Evolutionary conservation across 2,113 vertebrate genomes (phyloP), one percentile per base, ranked within the genome.

Genomic region (Hippocampus comes): DNA sequence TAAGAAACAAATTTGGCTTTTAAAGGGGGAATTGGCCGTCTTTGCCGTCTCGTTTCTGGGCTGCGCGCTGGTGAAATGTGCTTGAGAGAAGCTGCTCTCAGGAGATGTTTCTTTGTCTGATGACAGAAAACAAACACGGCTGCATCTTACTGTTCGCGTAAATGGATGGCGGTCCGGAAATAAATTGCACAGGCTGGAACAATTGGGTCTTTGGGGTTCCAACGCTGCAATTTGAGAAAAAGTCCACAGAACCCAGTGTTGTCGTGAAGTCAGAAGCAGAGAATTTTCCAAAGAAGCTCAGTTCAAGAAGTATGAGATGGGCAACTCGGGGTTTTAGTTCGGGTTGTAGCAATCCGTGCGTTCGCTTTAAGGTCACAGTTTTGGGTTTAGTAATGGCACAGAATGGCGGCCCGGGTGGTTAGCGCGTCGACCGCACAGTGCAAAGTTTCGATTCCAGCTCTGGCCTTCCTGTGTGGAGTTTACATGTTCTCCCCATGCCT

Each of bases 1-100:
- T 66, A 14, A 63, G 55, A 30, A 46, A 73, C 63, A 7, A 67
- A 20, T 63, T 48, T 60, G 30, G 48, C 53, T 61, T 61, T 34
- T 20, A 20, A 38, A 53, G 18, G 53, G 5, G 30, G 30, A 57
- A 43, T 51, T 27, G 14, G 2, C 2, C 21, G n/a, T 42, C 18
- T 41, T 27, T 18, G 41, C 43, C 41, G 49, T 46, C 15, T 30
- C 38, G 9, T 63, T 21, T 63, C 61, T 21, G 9, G 27, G 18
- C 9, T 11, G 21, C 53, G 10, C 53, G 14, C 59, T 20, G 8
- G 57, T 60, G 30, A 63, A 63, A 41, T 63, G 21, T 10, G 8
- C 8, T 23, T 55, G n/a, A 55, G 15, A 11, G 53, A 55, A 55
- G 21, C 53, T 10, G 21, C 9, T 56, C 21, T n/a, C 2, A 8